phyloP scores from a whole-genome alignment of 2,797 vertebrate genomes.

The Alauda arvensis region DNA sequence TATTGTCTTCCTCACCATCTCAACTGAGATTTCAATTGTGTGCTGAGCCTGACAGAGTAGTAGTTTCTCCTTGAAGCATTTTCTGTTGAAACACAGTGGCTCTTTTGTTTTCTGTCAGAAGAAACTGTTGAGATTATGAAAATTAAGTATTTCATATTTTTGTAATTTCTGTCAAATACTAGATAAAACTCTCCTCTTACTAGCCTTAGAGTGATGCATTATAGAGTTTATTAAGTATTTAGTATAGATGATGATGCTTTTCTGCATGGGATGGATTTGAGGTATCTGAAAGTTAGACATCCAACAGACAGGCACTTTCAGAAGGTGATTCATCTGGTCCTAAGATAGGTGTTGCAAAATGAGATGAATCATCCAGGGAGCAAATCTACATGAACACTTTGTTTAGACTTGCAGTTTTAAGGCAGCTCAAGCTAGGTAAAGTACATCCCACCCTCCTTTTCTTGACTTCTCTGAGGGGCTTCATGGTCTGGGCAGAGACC shows the following conservation, averaged over 20 bases:
- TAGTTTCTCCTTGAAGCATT: neutral
- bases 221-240: neutral
- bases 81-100: neutral
- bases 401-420: constrained; percentile 34
- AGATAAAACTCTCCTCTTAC: neutral
- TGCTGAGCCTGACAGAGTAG: neutral
- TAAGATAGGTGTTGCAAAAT: neutral
- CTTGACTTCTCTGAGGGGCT: neutral
- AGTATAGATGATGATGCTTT: neutral
- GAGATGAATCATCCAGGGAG: constrained; percentile 29
- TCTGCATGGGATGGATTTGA: neutral
- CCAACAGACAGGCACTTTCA: constrained; percentile 1
- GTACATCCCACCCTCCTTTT: neutral
- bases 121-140: neutral
- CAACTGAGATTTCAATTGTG: neutral
- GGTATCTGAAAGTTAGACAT: neutral
- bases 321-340: constrained; percentile 41
- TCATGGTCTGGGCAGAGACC: neutral
- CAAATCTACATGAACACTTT: neutral
- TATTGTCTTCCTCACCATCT: neutral
- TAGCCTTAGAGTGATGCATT: neutral
- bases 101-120: neutral
- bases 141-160: neutral
- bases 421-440: neutral
- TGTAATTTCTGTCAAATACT: neutral